Conservation (phyloP, 1,140 invertebrate genomes). For the Cotesia vestalis region DNA sequence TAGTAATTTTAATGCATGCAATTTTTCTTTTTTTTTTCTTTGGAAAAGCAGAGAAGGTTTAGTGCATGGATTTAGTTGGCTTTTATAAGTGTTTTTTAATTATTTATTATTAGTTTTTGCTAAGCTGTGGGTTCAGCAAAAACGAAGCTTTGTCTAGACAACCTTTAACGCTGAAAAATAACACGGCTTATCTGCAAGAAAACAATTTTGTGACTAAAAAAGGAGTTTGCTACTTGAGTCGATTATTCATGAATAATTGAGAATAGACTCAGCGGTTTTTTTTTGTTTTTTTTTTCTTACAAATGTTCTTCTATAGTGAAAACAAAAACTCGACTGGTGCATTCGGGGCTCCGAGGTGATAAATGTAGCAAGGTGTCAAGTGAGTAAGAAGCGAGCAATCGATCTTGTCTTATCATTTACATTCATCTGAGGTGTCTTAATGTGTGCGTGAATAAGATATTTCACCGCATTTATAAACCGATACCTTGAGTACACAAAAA, state of each 20-base stretch:
- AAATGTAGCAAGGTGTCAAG: conserved; percentile 1
- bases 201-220: conserved; percentile 5
- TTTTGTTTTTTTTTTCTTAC: not conserved
- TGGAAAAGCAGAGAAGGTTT: not conserved
- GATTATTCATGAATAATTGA: conserved; percentile 35
- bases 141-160: too few species aligned
- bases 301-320: too few species aligned
- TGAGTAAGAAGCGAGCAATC: conserved; percentile 26
- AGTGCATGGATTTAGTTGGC: conserved; percentile 19
- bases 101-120: too few species aligned
- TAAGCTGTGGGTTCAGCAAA: too few species aligned
- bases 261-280: not conserved
- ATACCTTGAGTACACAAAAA: too few species aligned
- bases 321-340: conserved; percentile 18
- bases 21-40: not conserved
- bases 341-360: not conserved
- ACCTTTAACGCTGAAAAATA: not conserved
- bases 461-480: too few species aligned
- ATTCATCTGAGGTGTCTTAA: not conserved
- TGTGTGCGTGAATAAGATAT: too few species aligned
- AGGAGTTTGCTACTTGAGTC: conserved; percentile 2
- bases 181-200: not conserved
- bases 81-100: not conserved
- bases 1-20: not conserved
- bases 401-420: conserved; percentile 39